Evolutionary conservation across 2,797 vertebrate species (phyloP).

Genomic region (Lepilemur septentrionalis): DNA sequence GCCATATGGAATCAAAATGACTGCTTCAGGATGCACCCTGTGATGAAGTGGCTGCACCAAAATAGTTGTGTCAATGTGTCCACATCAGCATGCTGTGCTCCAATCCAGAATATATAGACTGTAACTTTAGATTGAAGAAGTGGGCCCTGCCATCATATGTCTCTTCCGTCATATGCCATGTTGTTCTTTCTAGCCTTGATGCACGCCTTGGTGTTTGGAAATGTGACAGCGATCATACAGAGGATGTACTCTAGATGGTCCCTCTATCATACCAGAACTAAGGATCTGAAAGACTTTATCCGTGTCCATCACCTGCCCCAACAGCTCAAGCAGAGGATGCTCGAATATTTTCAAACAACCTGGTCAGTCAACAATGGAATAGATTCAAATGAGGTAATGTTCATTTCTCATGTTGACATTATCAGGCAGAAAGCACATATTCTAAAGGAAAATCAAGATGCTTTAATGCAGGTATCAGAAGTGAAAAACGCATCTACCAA

Average conservation of each 20-base stretch:
- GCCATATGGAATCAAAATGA: background rate
- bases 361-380: constrained; percentile 90
- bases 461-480: background rate
- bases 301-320: constrained; percentile 96
- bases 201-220: constrained; percentile 98
- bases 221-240: constrained; percentile 98
- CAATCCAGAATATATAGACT: background rate
- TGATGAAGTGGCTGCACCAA: background rate
- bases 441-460: background rate
- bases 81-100: background rate
- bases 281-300: constrained; percentile 98
- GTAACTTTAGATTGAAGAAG: background rate
- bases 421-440: background rate
- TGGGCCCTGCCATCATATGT: background rate
- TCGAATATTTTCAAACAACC: constrained; percentile 94
- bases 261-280: constrained; percentile 97
- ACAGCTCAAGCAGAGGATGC: constrained; percentile 97
- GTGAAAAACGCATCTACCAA: background rate
- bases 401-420: background rate
- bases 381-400: constrained; percentile 89
- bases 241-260: constrained; percentile 99
- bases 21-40: background rate
- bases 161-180: background rate
- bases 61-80: background rate
- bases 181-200: constrained; percentile 91